A percentile compares a stretch with the other conserved stretches of the same genome.
Conservation (phyloP, 64 coral and sea anemone species). For the Dendronephthya gigantea region DNA sequence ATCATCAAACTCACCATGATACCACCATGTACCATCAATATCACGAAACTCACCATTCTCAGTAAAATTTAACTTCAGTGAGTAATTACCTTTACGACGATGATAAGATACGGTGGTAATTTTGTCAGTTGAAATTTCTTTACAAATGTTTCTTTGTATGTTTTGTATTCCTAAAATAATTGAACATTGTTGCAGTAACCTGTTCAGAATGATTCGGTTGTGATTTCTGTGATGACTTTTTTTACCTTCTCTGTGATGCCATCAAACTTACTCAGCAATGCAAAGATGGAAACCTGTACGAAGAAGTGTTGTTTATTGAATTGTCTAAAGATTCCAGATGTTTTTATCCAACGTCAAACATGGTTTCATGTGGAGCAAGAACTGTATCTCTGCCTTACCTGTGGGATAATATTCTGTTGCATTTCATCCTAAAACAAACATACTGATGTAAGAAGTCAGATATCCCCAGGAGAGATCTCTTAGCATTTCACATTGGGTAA, state of each 20-base stretch:
- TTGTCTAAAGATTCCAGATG: neutral
- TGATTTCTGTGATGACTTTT: neutral
- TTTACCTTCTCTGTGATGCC: conserved; percentile 90
- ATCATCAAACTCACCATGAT: neutral
- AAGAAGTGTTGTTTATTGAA: too few relatives aligned
- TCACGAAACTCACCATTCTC: neutral
- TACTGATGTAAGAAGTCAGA: too few relatives aligned
- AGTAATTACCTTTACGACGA: conserved; percentile 63
- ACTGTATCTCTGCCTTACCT: conserved; percentile 38
- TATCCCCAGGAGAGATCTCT: too few relatives aligned
- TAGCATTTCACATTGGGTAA: too few relatives aligned
- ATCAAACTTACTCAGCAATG: conserved; percentile 90
- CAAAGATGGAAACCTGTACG: conserved; percentile 81
- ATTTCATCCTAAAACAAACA: conserved; percentile 63
- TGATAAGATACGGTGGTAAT: conserved; percentile 76
- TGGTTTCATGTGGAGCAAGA: neutral
- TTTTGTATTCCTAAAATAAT: conserved; percentile 74
- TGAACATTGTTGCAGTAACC: neutral
- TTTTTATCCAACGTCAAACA: neutral
- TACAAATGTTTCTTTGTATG: conserved; percentile 91
- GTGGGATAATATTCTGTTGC: conserved; percentile 96
- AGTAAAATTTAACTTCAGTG: neutral
- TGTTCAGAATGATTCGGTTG: neutral
- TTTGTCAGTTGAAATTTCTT: conserved; percentile 90
- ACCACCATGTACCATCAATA: neutral